Percentiles rank a stretch among this genome's conserved stretches.
Conservation (phyloP, 23 tunicate genomes). For the Corella eumyota region DNA sequence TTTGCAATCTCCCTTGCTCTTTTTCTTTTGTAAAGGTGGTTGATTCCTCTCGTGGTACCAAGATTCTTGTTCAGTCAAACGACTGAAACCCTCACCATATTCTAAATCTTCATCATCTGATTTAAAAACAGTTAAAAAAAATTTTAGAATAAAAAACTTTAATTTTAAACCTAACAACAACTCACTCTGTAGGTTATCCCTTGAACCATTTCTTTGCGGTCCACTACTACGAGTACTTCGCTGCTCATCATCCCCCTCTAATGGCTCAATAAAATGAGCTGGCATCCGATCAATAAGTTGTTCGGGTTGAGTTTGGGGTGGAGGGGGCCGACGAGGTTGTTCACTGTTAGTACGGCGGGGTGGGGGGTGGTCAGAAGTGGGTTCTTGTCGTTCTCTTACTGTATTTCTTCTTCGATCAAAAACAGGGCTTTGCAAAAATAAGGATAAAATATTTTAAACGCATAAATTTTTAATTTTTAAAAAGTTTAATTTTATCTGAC, state of each 20-base stretch:
- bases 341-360: constrained; percentile 1
- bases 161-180: neutral
- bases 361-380: neutral
- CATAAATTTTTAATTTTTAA: too few relatives aligned
- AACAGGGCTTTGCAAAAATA: neutral
- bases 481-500: too few relatives aligned
- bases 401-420: constrained; percentile 1
- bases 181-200: neutral
- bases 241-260: too few relatives aligned
- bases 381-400: neutral
- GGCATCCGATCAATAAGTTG: too few relatives aligned
- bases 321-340: neutral
- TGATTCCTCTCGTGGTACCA: too few relatives aligned
- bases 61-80: constrained; percentile 34
- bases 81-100: constrained; percentile 37
- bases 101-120: constrained; percentile 13
- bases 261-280: too few relatives aligned
- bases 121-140: neutral
- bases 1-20: constrained; percentile 31
- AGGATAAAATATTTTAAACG: too few relatives aligned
- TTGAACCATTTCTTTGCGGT: too few relatives aligned
- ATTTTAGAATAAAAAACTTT: neutral
- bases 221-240: too few relatives aligned
- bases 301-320: too few relatives aligned
- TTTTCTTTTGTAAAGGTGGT: constrained; percentile 5